Evolutionary conservation across 2,797 vertebrate genomes (phyloP), one percentile per base, ranked within the genome.

Genomic region (Babyrousa celebensis): DNA sequence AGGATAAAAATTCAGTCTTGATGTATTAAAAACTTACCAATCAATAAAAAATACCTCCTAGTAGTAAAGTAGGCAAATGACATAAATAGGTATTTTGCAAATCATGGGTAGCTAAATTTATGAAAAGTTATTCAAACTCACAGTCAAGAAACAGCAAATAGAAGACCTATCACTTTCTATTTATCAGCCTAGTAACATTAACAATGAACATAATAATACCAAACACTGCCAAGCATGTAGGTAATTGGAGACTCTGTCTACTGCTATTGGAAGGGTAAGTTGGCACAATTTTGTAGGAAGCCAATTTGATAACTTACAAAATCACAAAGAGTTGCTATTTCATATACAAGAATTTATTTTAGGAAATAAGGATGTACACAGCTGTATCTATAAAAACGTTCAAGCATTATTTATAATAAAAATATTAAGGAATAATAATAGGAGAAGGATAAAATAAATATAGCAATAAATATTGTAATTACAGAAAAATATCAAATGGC

Each of bases 381-480:
- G 36, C 72, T 62, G 18, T 20, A 58, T 85, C 29, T 78, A 3
- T 60, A 87, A 72, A 21, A 67, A 32, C 67, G 2, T 63, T 82
- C 21, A 93, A 86, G 11, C 27, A n/a, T 92, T 89, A 72, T 84
- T 88, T 88, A 85, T 85, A 62, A 40, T 23, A 75, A 84, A 15
- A 89, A 90, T 21, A 4, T 16, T 77, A 77, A 92, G n/a, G 21
- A 95, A 83, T 18, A 77, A 8, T 56, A 14, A 85, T 29, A 85
- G 58, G 20, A 94, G 90, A 85, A 67, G 79, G 25, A 79, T 82
- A 77, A 83, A 56, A 67, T 75, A 75, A 83, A 85, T 62, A 87
- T 5, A 84, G 54, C 77, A 18, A 23, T 48, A 48, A 43, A 91
- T 74, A n/a, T 54, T 48, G 79, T 79, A 29, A 12, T 58, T 85